phyloP scores from a whole-genome alignment of 2,113 vertebrate genomes.

The Nanorana parkeri region DNA sequence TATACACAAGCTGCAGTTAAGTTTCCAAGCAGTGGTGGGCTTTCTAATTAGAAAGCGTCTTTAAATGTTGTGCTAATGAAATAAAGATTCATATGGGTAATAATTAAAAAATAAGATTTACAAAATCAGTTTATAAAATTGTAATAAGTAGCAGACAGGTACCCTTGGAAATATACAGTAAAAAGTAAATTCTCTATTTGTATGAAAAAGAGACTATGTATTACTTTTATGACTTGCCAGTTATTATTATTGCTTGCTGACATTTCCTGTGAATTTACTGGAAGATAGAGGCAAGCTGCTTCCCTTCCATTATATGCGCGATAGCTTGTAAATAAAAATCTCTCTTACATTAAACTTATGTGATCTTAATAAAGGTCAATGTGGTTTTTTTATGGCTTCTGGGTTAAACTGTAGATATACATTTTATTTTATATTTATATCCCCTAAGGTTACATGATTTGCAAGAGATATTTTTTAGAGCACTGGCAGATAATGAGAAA shows the following conservation, averaged over 20 bases:
- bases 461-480: constrained; percentile 46
- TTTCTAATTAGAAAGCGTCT: too few relatives aligned
- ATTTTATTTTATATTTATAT: constrained; percentile 56
- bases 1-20: too few relatives aligned
- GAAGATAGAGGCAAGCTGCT: constrained; percentile 32
- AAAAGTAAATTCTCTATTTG: constrained; percentile 7
- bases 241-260: constrained; percentile 46
- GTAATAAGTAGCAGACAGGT: too few relatives aligned
- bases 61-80: too few relatives aligned
- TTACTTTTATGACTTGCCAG: constrained; percentile 43
- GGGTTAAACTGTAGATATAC: constrained; percentile 58
- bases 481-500: constrained; percentile 54
- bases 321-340: constrained; percentile 58
- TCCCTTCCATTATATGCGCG: constrained; percentile 50
- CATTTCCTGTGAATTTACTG: constrained; percentile 50
- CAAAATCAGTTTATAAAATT: too few relatives aligned
- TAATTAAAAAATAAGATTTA: too few relatives aligned
- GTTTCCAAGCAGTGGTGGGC: too few relatives aligned
- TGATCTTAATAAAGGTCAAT: constrained; percentile 58
- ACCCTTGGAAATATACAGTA: background rate
- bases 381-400: constrained; percentile 51
- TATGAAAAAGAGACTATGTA: background rate
- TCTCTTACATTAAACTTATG: constrained; percentile 50
- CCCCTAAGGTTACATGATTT: constrained; percentile 44
- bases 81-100: too few relatives aligned